Evolutionary conservation across 2,888 invertebrate species (phyloP).

Genomic region (Tolmerus cingulatus): DNA sequence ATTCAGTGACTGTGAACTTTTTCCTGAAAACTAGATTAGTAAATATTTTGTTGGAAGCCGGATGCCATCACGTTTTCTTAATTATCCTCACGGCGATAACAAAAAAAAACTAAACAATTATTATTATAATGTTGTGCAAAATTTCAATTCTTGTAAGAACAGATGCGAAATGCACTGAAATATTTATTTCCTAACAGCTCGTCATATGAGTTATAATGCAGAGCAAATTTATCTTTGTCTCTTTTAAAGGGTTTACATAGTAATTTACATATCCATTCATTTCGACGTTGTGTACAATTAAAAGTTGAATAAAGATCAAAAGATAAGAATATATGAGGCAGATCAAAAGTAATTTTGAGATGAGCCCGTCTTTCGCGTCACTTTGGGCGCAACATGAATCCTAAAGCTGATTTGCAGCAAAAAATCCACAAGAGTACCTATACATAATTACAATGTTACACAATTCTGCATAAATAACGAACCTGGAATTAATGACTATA

Average conservation of each 20-base stretch:
- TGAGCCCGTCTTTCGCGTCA: not conserved
- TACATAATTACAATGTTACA: not conserved
- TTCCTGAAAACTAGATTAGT: too few relatives aligned
- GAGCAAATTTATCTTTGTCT: not conserved
- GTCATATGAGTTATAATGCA: not conserved
- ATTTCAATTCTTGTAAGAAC: too few relatives aligned
- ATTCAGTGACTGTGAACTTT: too few relatives aligned
- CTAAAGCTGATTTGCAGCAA: not conserved
- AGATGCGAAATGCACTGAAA: not conserved
- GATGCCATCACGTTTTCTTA: too few relatives aligned
- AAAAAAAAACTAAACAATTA: too few relatives aligned
- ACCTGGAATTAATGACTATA: constrained; percentile 10
- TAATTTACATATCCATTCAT: not conserved
- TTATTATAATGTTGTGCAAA: too few relatives aligned
- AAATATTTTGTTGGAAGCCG: too few relatives aligned
- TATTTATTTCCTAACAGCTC: not conserved
- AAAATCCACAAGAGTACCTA: not conserved
- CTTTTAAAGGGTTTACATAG: not conserved
- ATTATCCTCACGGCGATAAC: too few relatives aligned
- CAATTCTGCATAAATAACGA: constrained; percentile 29
- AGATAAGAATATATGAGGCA: not conserved
- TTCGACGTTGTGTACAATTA: not conserved
- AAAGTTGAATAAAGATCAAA: not conserved
- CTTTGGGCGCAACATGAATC: not conserved
- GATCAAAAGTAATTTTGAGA: not conserved